Evolutionary conservation across 2,797 vertebrate genomes (phyloP), one percentile per base, ranked within the genome.

Genomic region (Epinephelus malabaricus): DNA sequence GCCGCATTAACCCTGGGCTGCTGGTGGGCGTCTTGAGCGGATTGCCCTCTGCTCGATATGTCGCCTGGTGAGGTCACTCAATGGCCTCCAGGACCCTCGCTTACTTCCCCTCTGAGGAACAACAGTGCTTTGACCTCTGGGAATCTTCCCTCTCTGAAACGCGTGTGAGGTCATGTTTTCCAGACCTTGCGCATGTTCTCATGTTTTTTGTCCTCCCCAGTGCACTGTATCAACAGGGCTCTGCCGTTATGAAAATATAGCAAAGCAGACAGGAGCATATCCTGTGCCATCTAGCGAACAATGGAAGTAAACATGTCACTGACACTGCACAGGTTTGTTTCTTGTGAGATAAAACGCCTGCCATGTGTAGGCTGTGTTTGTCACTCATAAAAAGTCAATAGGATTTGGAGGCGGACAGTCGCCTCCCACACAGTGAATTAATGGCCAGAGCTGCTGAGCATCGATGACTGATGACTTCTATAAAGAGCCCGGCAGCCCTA

Each of bases 81-180:
- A 79, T 90, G 91, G 88, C 86, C 86, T 88, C 75, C 0, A 84
- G 81, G 88, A 89, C 88, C 92, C 83, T 87, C 61, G 60, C 86
- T 81, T 85, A 89, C 84, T 92, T 92, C 86, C 88, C 75, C 77
- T 89, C 54, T 64, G 84, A 91, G 83, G 83, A 91, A 91, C 89
- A 94, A 92, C 90, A 92, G 82, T n/a, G 74, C 81, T 82, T 63
- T 91, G 92, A 94, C 94, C 92, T 85, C 88, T 92, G 91, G 87
- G 90, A 93, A 92, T 92, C 86, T 89, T 89, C 81, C 61, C 73
- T 74, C 79, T 87, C 83, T 82, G 30, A 78, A 74, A 68, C 86
- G 56, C 19, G 83, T 89, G 88, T 93, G 92, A 94, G 93, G 90
- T 94, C 92, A 94, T 93, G 88, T 92, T 94, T 94, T 91, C 89